Conservation (phyloP, 2,113 vertebrate genomes). For the Tinamus guttatus region DNA sequence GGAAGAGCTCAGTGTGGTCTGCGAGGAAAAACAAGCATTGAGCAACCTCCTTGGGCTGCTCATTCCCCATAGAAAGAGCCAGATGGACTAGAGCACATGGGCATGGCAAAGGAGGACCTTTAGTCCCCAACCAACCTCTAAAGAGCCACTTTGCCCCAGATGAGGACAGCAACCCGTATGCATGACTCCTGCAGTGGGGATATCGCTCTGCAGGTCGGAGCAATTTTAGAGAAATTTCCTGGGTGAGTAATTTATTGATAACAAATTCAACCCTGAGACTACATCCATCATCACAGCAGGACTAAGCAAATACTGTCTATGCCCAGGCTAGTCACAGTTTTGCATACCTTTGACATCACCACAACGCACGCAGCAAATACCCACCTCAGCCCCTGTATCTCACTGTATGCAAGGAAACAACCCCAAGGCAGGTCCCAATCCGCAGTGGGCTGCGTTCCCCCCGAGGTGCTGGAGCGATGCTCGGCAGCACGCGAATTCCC, state of each 20-base stretch:
- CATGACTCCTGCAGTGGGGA: not conserved
- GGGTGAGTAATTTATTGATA: constrained; percentile 1
- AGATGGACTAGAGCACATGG: not conserved
- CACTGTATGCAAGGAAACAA: fast-evolving
- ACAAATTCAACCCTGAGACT: not conserved
- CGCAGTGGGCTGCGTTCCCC: not conserved
- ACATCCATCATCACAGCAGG: not conserved
- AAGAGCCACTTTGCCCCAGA: not conserved
- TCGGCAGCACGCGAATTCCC: not conserved
- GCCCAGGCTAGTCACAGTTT: not conserved
- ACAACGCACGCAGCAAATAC: not conserved
- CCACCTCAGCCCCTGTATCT: not conserved
- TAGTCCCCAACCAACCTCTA: not conserved
- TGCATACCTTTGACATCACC: not conserved
- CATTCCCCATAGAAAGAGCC: not conserved
- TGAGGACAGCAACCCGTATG: not conserved
- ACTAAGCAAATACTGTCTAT: not conserved
- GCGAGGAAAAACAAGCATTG: not conserved
- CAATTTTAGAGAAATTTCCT: not conserved
- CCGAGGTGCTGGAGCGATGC: not conserved
- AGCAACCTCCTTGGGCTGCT: not conserved
- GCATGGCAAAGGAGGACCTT: not conserved
- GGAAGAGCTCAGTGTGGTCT: fast-evolving
- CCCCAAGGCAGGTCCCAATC: not conserved
- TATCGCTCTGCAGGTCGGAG: not conserved